phyloP scores from a whole-genome alignment of 92 coral and sea anemone genomes.

The Ricordea florida region DNA sequence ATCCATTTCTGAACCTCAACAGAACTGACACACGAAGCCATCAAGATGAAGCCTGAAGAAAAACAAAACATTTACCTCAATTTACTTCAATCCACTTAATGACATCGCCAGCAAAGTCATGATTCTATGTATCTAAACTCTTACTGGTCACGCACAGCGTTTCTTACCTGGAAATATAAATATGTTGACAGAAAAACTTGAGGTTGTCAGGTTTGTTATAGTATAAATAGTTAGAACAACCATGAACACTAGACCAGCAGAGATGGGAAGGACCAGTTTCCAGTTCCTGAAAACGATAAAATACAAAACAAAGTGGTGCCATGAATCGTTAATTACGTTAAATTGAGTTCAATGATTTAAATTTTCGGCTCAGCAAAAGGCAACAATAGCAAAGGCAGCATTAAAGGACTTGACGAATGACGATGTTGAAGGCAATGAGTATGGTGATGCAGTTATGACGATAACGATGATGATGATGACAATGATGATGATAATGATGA shows the following conservation, averaged over 20 bases:
- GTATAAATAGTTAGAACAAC: slow-evolving; percentile 4
- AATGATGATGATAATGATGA: too few relatives aligned
- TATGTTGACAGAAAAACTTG: slow-evolving; percentile 40
- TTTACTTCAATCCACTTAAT: neutral
- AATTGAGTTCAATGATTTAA: too few relatives aligned
- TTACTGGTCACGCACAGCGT: neutral
- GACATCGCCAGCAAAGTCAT: too few relatives aligned
- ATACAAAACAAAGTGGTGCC: neutral
- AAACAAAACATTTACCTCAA: neutral
- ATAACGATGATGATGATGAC: too few relatives aligned
- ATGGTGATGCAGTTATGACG: too few relatives aligned
- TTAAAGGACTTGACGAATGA: too few relatives aligned
- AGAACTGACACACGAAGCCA: slow-evolving; percentile 10
- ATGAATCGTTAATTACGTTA: too few relatives aligned
- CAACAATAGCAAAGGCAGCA: too few relatives aligned
- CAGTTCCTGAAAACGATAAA: slow-evolving; percentile 7
- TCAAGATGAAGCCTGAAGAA: slow-evolving; percentile 12
- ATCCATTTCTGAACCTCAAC: slow-evolving; percentile 31
- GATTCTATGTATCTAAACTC: too few relatives aligned
- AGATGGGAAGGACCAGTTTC: slow-evolving; percentile 8
- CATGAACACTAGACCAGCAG: neutral
- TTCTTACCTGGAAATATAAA: slow-evolving; percentile 50
- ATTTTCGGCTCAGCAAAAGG: too few relatives aligned
- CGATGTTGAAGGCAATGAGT: too few relatives aligned
- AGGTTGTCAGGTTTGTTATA: slow-evolving; percentile 19